phyloP scores from a whole-genome alignment of 2,113 vertebrate genomes.

The Lethenteron camtschaticum region DNA sequence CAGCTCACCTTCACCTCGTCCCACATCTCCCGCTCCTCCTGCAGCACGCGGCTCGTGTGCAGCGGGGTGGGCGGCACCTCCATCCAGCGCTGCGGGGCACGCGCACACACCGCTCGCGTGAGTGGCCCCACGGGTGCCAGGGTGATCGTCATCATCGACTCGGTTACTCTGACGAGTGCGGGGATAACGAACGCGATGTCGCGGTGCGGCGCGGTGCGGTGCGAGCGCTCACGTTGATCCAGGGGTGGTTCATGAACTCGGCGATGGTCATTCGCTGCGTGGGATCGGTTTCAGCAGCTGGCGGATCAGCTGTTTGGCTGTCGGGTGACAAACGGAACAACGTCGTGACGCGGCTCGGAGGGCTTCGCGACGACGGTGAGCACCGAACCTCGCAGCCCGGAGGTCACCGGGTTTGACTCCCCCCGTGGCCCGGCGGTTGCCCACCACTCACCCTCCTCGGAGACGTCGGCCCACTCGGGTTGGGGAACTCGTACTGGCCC shows the following conservation, averaged over 20 bases:
- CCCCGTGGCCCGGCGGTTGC: no score
- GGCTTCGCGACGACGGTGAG: no score
- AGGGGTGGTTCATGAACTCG: slow-evolving; percentile 86
- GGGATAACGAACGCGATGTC: no score
- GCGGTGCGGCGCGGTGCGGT: no score
- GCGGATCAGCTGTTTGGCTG: slow-evolving; percentile 75
- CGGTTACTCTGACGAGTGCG: no score
- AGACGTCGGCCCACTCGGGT: slow-evolving; percentile 83
- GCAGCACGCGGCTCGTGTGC: slow-evolving; percentile 69
- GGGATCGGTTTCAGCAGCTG: slow-evolving; percentile 80
- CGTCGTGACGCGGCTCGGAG: no score
- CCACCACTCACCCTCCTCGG: slow-evolving; percentile 47
- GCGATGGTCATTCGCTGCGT: slow-evolving; percentile 78
- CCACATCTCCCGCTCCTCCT: slow-evolving; percentile 84
- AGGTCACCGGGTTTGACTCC: no score
- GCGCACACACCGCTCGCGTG: no score
- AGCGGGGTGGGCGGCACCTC: slow-evolving; percentile 75
- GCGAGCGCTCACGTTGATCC: slow-evolving; percentile 59
- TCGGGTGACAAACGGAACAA: slow-evolving; percentile 7
- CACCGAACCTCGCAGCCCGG: no score
- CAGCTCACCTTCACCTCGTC: slow-evolving; percentile 81
- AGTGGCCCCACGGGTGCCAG: no score
- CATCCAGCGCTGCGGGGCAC: slow-evolving; percentile 44
- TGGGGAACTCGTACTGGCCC: slow-evolving; percentile 90
- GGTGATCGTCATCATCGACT: no score